Base-by-base conservation (phyloP, 2,113 vertebrate genomes). In the Corythoichthys intestinalis region DNA sequence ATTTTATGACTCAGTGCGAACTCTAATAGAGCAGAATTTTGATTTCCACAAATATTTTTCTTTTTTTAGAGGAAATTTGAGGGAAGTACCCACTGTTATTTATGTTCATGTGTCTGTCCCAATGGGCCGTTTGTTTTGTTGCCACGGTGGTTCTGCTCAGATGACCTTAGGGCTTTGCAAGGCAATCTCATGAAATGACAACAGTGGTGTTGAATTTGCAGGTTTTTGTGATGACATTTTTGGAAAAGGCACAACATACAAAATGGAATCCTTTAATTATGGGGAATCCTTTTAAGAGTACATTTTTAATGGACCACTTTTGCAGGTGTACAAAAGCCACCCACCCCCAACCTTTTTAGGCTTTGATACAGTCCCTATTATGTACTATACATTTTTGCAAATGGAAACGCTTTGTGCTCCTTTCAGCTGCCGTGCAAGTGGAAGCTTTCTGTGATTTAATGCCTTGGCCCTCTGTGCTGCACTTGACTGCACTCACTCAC, bases 101-200 rank as follows among this genome's bases (percentile, higher is more conserved):
- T 5, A 0, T 37, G 28, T 11, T 34, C 57, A 15, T 74, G 17
- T 50, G 76, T 65, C 53, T 60, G 70, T 69, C 68, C 14, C 35
- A 41, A 15, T 65, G 34, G 4, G 44, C 38, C 4, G 15, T 68
- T 28, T 62, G 41, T 65, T 44, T 66, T 61, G 56, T 62, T 20
- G 37, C 65, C 41, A 44, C 41, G 50, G 28, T 53, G 34, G 61
- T 63, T 13, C 49, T 41, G 39, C 39, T 41, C 39, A 41, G 57
- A 54, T 78, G 75, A 80, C 66, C 65, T 67, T 35, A 74, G 39
- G 62, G 53, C 57, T 39, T 4, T 3, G 57, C 50, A 4, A 52
- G 20, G 1, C 6, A 11, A 34, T 73, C 77, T 73, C 72, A 34
- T 47, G 34, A 53, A 17, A n/a, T 53, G 52, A 53, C n/a, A n/a